Evolutionary conservation across 2,113 vertebrate species (phyloP), one percentile per base, ranked within the genome.

Genomic region (Dicrurus megarhynchus): DNA sequence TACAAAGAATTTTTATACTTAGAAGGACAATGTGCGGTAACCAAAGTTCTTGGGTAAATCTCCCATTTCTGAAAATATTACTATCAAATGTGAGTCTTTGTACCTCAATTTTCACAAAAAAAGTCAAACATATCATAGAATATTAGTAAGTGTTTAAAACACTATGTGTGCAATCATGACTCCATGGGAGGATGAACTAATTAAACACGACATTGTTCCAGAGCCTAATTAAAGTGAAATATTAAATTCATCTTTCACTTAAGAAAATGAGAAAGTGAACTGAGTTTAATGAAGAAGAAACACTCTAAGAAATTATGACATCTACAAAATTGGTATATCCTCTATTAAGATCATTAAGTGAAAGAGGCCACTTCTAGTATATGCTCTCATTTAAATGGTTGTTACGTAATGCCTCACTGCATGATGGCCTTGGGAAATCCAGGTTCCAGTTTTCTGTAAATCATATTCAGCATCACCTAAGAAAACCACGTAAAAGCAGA

Each of bases 181-280:
- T 76, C 78, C 80, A 17, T 73, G 26, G 46, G 86, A 86, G 17
- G 24, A 37, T 84, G 37, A 92, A 77, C 67, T 77, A 89, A 90
- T 92, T 90, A 90, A 94, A 94, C 10, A 92, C 69, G 70, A 83
- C 83, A 88, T 94, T 71, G 95, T 77, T 71, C 46, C 26, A 32
- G 11, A 41, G n/a, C 28, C 42, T 84, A 95, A 93, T 92, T 90
- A 88, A 88, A 83, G 26, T 83, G 63, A 95, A 94, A 90, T 92
- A 90, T 88, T 94, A 83, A 93, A 88, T 41, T 92, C 19, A 68
- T 92, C 53, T 94, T 73, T 90, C 75, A 90, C 4, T 3, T 60
- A 60, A 41, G 32, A 78, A 82, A 89, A 88, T 73, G 41, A 86
- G 57, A 77, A 80, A 80, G 26, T 64, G 46, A 90, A 83, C 22